phyloP scores from a whole-genome alignment of 2,888 invertebrate genomes.

The Leucophenga montana region DNA sequence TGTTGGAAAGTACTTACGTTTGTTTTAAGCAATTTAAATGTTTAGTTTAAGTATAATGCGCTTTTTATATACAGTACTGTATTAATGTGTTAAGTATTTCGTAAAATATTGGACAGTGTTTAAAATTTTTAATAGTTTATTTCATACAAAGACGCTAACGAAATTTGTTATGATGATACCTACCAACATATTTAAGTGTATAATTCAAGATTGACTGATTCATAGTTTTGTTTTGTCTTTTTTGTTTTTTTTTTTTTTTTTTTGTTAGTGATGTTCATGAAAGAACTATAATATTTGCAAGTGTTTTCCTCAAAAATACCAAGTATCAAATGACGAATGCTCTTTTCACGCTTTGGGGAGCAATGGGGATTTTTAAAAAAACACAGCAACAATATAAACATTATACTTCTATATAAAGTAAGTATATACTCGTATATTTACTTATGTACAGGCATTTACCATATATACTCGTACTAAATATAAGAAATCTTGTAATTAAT shows the following conservation, averaged over 20 bases:
- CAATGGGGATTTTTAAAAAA: no score
- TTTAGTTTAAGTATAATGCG: no score
- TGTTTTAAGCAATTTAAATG: background rate
- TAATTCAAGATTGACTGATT: background rate
- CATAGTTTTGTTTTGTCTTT: no score
- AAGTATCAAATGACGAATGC: conserved; percentile 64
- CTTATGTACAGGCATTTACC: background rate
- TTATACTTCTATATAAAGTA: background rate
- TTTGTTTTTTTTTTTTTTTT: background rate
- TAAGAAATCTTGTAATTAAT: background rate
- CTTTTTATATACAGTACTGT: no score
- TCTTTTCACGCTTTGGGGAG: background rate
- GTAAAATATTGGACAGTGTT: no score
- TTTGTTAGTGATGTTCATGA: background rate
- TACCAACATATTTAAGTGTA: no score
- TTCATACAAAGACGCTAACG: no score
- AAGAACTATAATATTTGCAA: background rate
- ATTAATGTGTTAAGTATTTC: no score
- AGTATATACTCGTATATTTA: background rate
- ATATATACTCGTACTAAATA: background rate
- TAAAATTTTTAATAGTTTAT: no score
- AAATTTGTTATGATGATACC: no score
- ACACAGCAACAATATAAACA: no score
- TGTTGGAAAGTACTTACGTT: background rate
- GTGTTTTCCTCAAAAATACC: conserved; percentile 58